These are phyloP conservation scores for Trididemnum clinides DNA, from an alignment of 23 tunicate species.

Conservation along the genomic window DNA sequence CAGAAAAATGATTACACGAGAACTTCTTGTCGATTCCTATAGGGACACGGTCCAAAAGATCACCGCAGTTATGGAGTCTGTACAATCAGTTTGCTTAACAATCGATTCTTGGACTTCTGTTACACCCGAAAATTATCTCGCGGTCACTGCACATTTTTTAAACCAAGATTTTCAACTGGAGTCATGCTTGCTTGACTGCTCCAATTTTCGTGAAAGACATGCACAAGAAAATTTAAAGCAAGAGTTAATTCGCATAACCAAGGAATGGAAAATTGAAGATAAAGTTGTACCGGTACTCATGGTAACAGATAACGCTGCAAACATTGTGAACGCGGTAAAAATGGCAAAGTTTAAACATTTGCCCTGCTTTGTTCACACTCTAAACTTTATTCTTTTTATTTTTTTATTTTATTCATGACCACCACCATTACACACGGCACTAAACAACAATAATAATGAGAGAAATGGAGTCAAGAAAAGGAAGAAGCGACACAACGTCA, in stretches of 20 bases:
- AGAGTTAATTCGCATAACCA: too few species aligned
- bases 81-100: neutral
- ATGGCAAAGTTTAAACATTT: neutral
- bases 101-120: conserved; percentile 3
- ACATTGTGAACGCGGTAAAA: neutral
- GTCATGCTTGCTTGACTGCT: neutral
- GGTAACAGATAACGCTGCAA: conserved; percentile 12
- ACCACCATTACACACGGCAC: too few species aligned
- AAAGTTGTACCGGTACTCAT: neutral
- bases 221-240: too few species aligned
- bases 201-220: neutral
- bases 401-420: too few species aligned
- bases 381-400: neutral
- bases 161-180: neutral
- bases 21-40: neutral
- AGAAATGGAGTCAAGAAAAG: too few species aligned
- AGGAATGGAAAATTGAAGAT: neutral
- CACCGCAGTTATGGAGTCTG: neutral
- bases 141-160: too few species aligned
- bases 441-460: too few species aligned
- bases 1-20: neutral
- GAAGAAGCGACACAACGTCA: too few species aligned
- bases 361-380: neutral
- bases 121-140: neutral
- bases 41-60: neutral